A percentile compares a stretch with the other conserved stretches of the same genome.
Conservation (phyloP, 2,888 invertebrate species). For the Lithophane leautieri region DNA sequence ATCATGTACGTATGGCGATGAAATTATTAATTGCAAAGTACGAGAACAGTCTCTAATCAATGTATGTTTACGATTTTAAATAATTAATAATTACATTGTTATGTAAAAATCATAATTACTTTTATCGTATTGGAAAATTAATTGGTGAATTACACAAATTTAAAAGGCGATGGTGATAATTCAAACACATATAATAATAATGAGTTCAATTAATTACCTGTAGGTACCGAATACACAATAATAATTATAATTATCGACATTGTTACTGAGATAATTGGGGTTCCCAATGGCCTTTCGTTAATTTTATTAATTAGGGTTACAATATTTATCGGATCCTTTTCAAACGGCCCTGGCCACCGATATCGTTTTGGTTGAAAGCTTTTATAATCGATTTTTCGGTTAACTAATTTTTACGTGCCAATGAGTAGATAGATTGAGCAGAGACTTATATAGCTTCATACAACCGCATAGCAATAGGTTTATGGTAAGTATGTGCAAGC, state of each 20-base stretch:
- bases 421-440: conserved; percentile 11
- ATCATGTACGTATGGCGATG: neutral
- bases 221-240: neutral
- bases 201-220: neutral
- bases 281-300: conserved; percentile 20
- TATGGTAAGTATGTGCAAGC: neutral
- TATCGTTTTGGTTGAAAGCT: conserved; percentile 36
- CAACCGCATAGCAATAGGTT: neutral
- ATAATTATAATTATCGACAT: conserved; percentile 17
- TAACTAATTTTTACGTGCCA: conserved; percentile 18
- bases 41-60: neutral
- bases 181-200: neutral
- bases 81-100: neutral
- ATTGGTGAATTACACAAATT: neutral
- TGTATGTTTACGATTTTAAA: neutral
- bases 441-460: neutral
- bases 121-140: no score
- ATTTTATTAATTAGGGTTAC: conserved; percentile 51
- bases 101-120: neutral
- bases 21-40: neutral
- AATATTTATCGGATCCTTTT: conserved; percentile 35
- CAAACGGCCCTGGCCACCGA: conserved; percentile 9
- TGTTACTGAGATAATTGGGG: conserved; percentile 12
- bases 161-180: neutral
- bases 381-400: conserved; percentile 30